Percentiles rank a stretch among this genome's conserved stretches.
These are phyloP conservation scores for Sciurus niger DNA, from an alignment of 2,113 vertebrate genomes.

Conservation along the genomic window DNA sequence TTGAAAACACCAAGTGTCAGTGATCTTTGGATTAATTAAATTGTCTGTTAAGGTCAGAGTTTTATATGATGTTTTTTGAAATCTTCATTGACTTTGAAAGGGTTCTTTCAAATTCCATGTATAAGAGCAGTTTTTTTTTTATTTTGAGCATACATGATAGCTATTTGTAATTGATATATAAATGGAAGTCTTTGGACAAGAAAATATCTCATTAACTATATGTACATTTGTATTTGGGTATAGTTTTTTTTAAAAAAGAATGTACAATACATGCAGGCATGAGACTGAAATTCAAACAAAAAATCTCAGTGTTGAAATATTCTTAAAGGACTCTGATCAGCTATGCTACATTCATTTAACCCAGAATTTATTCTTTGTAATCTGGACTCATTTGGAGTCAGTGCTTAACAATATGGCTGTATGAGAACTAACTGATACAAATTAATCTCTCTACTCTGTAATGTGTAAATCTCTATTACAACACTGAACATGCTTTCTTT, in stretches of 20 bases:
- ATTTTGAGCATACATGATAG: neutral
- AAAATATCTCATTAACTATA: constrained; percentile 49
- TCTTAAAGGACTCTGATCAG: constrained; percentile 30
- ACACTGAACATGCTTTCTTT: no score
- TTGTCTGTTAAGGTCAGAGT: neutral
- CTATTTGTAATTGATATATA: neutral
- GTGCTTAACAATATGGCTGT: neutral
- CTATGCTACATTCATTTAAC: neutral
- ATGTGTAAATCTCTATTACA: no score
- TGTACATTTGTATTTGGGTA: neutral
- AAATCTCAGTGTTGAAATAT: neutral
- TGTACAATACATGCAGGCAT: neutral
- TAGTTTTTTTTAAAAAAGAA: neutral
- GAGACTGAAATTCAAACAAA: constrained; percentile 5
- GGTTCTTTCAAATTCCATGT: neutral
- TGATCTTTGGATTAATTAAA: constrained; percentile 12
- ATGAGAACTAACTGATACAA: no score
- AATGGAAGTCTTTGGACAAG: constrained; percentile 31
- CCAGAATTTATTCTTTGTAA: neutral
- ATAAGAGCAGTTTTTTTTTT: neutral
- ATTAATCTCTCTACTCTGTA: no score
- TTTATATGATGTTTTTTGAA: neutral
- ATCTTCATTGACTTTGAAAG: neutral
- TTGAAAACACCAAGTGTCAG: neutral
- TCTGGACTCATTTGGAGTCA: neutral